phyloP scores from a whole-genome alignment of 2,113 vertebrate genomes.

The Rhabdornis inornatus region DNA sequence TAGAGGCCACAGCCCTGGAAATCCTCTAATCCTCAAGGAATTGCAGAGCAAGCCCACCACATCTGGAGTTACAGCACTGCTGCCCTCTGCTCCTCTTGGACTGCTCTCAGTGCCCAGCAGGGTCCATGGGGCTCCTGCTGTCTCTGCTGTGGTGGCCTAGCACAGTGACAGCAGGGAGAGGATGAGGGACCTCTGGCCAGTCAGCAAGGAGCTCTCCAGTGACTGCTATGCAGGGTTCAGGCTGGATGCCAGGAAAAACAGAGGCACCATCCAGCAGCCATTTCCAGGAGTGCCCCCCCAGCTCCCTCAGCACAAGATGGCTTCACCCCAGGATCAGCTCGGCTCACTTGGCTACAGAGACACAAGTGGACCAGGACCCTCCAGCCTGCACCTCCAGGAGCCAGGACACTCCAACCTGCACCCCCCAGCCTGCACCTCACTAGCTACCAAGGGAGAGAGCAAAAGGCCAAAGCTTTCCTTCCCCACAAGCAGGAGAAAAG shows the following conservation, averaged over 20 bases:
- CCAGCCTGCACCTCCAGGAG: background rate
- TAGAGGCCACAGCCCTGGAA: background rate
- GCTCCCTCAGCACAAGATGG: constrained; percentile 20
- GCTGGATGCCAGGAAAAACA: constrained; percentile 49
- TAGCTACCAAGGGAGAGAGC: background rate
- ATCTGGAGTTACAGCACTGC: rapidly evolving
- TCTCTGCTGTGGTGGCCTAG: background rate
- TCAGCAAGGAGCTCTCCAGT: background rate
- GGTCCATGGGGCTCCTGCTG: background rate
- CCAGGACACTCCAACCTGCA: background rate
- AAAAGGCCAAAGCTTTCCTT: background rate
- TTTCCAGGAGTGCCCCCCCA: background rate
- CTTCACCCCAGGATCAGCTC: background rate
- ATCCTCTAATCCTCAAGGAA: background rate
- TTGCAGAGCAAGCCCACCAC: background rate
- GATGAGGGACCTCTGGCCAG: background rate
- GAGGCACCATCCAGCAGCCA: background rate
- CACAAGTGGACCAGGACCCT: background rate
- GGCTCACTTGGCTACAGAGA: rapidly evolving
- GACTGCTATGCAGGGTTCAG: background rate
- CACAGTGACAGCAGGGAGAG: background rate
- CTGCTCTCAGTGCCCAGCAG: background rate
- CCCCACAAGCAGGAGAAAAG: background rate
- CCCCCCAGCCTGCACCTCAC: background rate
- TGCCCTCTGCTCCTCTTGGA: background rate